phyloP scores from a whole-genome alignment of 1,140 invertebrate genomes.

The Halyomorpha halys region DNA sequence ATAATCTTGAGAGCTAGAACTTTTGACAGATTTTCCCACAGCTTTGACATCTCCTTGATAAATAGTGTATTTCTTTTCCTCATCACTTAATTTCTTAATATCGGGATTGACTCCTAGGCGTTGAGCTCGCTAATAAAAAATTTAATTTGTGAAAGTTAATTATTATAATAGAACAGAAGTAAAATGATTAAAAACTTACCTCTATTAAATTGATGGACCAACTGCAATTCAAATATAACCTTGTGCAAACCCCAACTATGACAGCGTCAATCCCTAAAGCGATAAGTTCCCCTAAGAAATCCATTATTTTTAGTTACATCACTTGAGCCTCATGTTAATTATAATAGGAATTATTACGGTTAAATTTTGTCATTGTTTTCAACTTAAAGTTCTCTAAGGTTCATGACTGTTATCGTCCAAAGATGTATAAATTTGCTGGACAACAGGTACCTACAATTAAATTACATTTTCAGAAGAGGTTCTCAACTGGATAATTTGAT shows the following conservation, averaged over 20 bases:
- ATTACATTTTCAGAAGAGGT: no score
- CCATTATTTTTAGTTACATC: slow-evolving; percentile 35
- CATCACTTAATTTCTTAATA: slow-evolving; percentile 33
- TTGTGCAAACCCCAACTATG: slow-evolving; percentile 55
- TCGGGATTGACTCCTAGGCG: slow-evolving; percentile 51
- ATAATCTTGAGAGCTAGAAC: slow-evolving; percentile 53
- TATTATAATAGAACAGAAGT: background rate
- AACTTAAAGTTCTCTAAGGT: no score
- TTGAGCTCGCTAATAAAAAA: slow-evolving; percentile 46
- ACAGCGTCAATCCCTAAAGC: slow-evolving; percentile 58
- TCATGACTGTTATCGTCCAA: no score
- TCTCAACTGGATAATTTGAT: no score
- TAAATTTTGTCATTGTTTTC: no score
- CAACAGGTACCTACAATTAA: no score
- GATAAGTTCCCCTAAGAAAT: slow-evolving; percentile 50
- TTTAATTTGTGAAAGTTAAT: background rate
- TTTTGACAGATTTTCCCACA: slow-evolving; percentile 56
- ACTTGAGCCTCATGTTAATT: no score
- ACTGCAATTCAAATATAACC: slow-evolving; percentile 58
- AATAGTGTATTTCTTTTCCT: slow-evolving; percentile 48
- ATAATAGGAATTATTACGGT: no score
- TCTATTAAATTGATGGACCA: slow-evolving; percentile 52
- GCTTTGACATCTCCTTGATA: slow-evolving; percentile 59
- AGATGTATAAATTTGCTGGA: no score
- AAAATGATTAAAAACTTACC: slow-evolving; percentile 37